phyloP scores from a whole-genome alignment of 2,797 vertebrate species.

The Urophycis tenuis region DNA sequence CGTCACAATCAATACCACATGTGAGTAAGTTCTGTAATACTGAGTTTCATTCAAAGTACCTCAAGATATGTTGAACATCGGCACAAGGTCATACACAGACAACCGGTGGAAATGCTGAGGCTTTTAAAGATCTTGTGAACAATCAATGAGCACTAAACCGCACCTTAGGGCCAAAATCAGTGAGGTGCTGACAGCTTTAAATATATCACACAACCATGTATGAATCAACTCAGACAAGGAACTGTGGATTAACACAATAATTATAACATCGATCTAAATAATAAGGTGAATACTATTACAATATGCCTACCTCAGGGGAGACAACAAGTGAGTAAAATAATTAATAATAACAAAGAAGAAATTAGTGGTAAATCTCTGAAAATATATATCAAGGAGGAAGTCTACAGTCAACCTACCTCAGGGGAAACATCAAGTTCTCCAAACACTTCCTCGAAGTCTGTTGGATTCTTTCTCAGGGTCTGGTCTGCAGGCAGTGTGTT shows the following conservation, averaged over 20 bases:
- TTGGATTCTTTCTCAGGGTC: too few relatives aligned
- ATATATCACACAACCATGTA: too few relatives aligned
- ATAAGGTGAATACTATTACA: neutral
- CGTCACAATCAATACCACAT: neutral
- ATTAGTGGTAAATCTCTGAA: too few relatives aligned
- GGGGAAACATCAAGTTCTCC: neutral
- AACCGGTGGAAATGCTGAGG: too few relatives aligned
- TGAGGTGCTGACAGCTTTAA: too few relatives aligned
- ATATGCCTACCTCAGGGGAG: neutral
- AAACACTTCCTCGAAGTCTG: constrained; percentile 25
- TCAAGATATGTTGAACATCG: neutral
- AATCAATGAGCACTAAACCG: too few relatives aligned
- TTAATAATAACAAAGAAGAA: too few relatives aligned
- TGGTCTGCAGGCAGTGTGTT: constrained; percentile 24
- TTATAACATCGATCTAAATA: neutral
- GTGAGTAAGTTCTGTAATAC: neutral
- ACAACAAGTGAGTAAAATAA: too few relatives aligned
- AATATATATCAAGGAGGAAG: too few relatives aligned
- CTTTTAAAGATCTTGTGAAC: neutral
- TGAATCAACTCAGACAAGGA: too few relatives aligned
- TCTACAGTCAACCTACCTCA: neutral
- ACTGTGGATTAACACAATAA: neutral
- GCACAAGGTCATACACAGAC: too few relatives aligned
- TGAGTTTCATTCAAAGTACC: neutral
- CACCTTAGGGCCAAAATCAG: too few relatives aligned